Percentiles rank a stretch among this genome's conserved stretches.
phyloP scores from a whole-genome alignment of 2,113 vertebrate genomes.

The Egretta garzetta region DNA sequence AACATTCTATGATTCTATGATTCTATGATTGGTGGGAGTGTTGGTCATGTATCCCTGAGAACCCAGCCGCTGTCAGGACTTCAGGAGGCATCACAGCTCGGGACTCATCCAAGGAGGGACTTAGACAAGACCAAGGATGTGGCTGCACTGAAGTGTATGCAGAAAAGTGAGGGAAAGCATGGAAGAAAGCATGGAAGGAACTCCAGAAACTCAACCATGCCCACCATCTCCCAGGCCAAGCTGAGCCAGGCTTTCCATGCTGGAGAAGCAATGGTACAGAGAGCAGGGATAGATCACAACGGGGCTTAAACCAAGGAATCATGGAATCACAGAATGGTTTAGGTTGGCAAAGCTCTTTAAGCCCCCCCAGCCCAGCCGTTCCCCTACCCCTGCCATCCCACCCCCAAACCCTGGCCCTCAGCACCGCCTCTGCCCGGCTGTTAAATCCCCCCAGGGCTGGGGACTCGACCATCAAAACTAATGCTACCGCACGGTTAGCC shows the following conservation, averaged over 20 bases:
- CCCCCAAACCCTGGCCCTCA: no score
- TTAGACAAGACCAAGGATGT: not conserved
- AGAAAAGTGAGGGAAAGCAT: not conserved
- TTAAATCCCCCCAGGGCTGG: no score
- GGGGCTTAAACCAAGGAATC: not conserved
- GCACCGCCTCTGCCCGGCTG: no score
- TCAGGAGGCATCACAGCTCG: not conserved
- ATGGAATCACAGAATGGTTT: no score
- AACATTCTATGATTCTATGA: no score
- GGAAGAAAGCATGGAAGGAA: not conserved
- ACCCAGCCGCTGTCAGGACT: not conserved
- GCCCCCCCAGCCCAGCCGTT: no score
- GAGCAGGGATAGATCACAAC: not conserved
- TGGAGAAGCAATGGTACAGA: not conserved
- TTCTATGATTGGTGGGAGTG: rapidly evolving
- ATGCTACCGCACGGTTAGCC: no score
- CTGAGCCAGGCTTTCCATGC: not conserved
- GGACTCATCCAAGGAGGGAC: no score
- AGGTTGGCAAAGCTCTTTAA: no score
- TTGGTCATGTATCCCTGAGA: not conserved
- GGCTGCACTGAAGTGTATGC: not conserved
- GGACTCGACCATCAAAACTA: no score
- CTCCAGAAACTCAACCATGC: not conserved
- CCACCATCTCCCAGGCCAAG: not conserved
- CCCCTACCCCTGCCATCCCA: no score